Evolutionary conservation across 30 jellyfish, hydroid and myxozoan genomes (phyloP).

Genomic region (Hydra vulgaris): DNA sequence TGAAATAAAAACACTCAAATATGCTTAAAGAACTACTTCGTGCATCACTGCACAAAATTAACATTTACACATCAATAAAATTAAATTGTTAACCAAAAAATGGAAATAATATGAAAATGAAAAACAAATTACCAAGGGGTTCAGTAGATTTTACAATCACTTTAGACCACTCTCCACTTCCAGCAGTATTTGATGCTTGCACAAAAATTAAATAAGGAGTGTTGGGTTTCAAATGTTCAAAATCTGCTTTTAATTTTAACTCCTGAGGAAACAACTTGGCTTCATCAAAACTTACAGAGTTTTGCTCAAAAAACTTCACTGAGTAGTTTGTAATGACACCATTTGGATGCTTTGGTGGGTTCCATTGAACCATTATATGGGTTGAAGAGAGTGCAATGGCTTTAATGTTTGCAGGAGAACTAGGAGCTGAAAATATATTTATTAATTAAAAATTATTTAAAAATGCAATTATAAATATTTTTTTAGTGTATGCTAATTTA

Average conservation of each 20-base stretch:
- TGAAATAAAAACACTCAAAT: too few relatives aligned
- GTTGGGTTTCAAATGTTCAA: conserved; percentile 34
- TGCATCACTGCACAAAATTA: too few relatives aligned
- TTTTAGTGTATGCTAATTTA: too few relatives aligned
- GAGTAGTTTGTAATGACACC: conserved; percentile 55
- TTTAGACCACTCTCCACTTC: conserved; percentile 65
- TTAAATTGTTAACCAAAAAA: too few relatives aligned
- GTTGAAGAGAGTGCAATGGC: conserved; percentile 8
- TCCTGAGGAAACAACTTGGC: conserved; percentile 16
- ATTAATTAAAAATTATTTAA: background rate
- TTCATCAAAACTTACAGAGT: conserved; percentile 12
- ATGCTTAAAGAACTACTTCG: too few relatives aligned
- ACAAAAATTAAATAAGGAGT: conserved; percentile 36
- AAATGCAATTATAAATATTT: too few relatives aligned
- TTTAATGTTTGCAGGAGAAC: conserved; percentile 31
- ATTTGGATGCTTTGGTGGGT: conserved; percentile 40
- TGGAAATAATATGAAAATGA: too few relatives aligned
- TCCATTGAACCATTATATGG: conserved; percentile 36
- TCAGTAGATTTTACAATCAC: conserved; percentile 30
- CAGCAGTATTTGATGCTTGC: conserved; percentile 44
- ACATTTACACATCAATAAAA: too few relatives aligned
- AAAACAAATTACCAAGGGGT: conserved; percentile 26
- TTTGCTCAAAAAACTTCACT: conserved; percentile 32
- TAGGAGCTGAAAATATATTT: conserved; percentile 35
- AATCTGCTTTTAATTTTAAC: background rate